Conservation (phyloP, 2,797 vertebrate species). For the Botia kubotai region DNA sequence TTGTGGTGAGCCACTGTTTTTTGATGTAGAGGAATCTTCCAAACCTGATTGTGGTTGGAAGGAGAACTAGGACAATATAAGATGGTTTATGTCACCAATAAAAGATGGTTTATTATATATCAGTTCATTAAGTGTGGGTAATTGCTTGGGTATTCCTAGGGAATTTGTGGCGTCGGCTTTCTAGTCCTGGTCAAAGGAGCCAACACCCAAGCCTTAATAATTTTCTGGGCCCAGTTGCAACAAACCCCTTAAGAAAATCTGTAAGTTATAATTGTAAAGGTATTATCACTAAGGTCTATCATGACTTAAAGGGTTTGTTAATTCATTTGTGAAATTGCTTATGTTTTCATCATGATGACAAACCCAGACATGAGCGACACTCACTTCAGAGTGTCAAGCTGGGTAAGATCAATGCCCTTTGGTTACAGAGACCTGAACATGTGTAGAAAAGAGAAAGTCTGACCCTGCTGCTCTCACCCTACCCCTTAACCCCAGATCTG, state of each 20-base stretch:
- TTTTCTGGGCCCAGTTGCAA: too few species aligned
- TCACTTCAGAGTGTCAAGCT: conserved; percentile 52
- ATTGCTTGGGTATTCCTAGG: too few species aligned
- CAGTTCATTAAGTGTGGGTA: too few species aligned
- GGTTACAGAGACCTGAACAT: conserved; percentile 44
- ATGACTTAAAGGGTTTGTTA: too few species aligned
- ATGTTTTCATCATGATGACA: neutral
- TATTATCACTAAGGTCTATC: too few species aligned
- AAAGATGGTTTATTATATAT: neutral
- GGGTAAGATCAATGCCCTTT: conserved; percentile 55
- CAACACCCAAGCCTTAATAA: too few species aligned
- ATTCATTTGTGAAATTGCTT: neutral
- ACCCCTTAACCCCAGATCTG: conserved; percentile 43
- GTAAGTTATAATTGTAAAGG: too few species aligned
- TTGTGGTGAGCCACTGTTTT: conserved; percentile 10
- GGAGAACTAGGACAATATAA: neutral
- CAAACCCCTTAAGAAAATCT: too few species aligned
- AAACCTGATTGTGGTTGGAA: neutral
- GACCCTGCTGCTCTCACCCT: conserved; percentile 31
- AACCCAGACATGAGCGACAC: conserved; percentile 15
- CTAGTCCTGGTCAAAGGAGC: too few species aligned
- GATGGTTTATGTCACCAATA: neutral
- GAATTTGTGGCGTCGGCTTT: too few species aligned
- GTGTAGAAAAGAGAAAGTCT: conserved; percentile 50
- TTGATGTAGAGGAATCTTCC: neutral